These are phyloP conservation scores for Xiphorhynchus elegans DNA, from an alignment of 2,113 vertebrate genomes.

Conservation along the genomic window DNA sequence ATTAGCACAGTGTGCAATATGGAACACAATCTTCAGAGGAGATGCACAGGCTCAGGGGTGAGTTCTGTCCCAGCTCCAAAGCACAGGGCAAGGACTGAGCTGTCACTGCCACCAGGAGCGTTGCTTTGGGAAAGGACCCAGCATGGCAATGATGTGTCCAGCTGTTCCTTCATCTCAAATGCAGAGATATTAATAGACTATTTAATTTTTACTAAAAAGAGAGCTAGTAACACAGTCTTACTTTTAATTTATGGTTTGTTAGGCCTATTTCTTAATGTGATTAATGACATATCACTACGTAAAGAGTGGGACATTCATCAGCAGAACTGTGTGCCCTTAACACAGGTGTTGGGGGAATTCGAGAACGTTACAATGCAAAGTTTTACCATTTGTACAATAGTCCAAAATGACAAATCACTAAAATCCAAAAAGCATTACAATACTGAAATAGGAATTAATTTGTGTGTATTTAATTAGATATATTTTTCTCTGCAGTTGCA, in stretches of 20 bases:
- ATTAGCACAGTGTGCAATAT: not conserved
- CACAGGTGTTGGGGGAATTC: slow-evolving; percentile 67
- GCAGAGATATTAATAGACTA: slow-evolving; percentile 23
- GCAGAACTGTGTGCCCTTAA: slow-evolving; percentile 50
- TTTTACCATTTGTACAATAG: not conserved
- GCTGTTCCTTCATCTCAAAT: not conserved
- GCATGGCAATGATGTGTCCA: not conserved
- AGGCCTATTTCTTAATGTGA: slow-evolving; percentile 73
- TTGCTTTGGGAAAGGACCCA: not conserved
- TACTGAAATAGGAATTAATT: not conserved
- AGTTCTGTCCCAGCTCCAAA: not conserved
- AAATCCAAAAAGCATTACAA: slow-evolving; percentile 12
- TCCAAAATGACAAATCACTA: slow-evolving; percentile 29
- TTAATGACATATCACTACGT: slow-evolving; percentile 75
- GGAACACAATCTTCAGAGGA: not conserved
- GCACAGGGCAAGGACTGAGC: not conserved
- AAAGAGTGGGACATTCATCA: slow-evolving; percentile 73
- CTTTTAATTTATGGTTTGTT: slow-evolving; percentile 73
- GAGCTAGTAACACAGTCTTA: slow-evolving; percentile 41
- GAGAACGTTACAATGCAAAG: not conserved
- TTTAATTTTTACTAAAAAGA: slow-evolving; percentile 40
- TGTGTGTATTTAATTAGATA: not conserved
- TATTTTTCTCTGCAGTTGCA: not conserved
- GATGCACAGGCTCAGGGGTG: not conserved
- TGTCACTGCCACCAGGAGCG: not conserved